Base-by-base conservation (phyloP, 2,888 invertebrate genomes). In the Thelaira solivaga region DNA sequence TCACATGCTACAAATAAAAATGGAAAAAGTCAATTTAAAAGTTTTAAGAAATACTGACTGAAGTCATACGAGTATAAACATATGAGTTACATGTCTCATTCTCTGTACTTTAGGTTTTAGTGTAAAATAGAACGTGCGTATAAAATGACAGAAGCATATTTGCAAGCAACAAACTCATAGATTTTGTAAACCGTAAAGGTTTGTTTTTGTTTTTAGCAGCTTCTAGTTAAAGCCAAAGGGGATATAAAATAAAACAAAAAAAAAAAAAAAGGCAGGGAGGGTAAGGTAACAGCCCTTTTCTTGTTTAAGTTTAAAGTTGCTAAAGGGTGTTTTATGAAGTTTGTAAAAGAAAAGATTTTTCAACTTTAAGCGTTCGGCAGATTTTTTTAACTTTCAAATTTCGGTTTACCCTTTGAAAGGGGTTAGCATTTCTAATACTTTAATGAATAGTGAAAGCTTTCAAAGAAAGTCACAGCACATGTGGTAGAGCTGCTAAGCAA, bases 41-140 rank as follows among this genome's bases (percentile, higher is more conserved):
- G 34, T 62, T 62, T 51, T 11, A 13, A 34, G 26, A 68, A n/a
- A 47, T 22, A 11, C 22, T 26, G 47, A 11, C 22, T 26, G 47
- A 49, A 62, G 36, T 53, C 43, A 31, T 20, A 18, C 29, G 31
- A 51, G 18, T 5, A 22, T 34, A 67, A n/a, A 43, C 51, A 47
- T 16, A 43, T 34, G 45, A 22, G 31, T 10, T 18, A 36, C 41
- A 51, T 61, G 45, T 53, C 47, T 26, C n/a, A 4, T n/a, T 2
- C 16, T 71, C 11, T 8, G 13, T 53, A 47, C 36, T 69, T 59
- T 64, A 53, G 22, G 45, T 71, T 76, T 71, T 45, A 45, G 18
- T 61, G 51, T 22, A 72, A 62, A 55, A 67, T 53, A 61, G 64
- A 77, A 77, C 73, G 73, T 78, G 77, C 64, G 73, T 73, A 61